Conservation (phyloP, 1,140 invertebrate species). For the Neelides sp. region DNA sequence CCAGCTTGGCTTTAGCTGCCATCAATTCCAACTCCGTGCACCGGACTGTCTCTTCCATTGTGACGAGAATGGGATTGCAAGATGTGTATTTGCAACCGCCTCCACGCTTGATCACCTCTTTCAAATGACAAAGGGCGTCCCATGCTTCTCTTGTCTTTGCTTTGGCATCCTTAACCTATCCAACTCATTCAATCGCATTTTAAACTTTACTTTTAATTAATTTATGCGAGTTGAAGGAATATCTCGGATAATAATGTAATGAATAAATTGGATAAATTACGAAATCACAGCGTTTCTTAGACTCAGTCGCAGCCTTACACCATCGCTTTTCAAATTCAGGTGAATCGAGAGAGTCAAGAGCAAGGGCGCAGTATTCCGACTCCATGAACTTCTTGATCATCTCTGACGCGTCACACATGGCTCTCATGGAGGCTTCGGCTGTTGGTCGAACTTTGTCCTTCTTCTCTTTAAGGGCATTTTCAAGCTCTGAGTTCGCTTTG, state of each 20-base stretch:
- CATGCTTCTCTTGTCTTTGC: constrained; percentile 27
- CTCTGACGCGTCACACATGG: constrained; percentile 24
- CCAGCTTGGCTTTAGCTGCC: constrained; percentile 27
- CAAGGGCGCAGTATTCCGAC: constrained; percentile 29
- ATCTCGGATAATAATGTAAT: neutral
- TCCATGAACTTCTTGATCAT: constrained; percentile 28
- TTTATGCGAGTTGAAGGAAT: neutral
- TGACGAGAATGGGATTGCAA: constrained; percentile 29
- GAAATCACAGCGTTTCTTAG: constrained; percentile 23
- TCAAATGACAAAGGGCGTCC: constrained; percentile 26
- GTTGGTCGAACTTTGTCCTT: constrained; percentile 22
- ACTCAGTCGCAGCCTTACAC: constrained; percentile 25
- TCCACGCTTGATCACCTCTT: constrained; percentile 28
- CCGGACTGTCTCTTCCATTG: constrained; percentile 26
- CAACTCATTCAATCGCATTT: neutral
- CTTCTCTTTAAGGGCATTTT: constrained; percentile 26
- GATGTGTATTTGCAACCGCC: constrained; percentile 28
- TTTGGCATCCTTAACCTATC: constrained; percentile 24
- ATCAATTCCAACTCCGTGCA: constrained; percentile 28
- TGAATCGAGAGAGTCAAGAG: constrained; percentile 25
- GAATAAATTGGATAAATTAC: constrained; percentile 4
- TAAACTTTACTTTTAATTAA: neutral
- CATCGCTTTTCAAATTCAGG: constrained; percentile 30
- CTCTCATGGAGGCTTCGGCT: constrained; percentile 25
- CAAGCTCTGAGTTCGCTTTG: constrained; percentile 28